Conservation (phyloP, 2,113 vertebrate species). For the Myrmecophaga tridactyla region DNA sequence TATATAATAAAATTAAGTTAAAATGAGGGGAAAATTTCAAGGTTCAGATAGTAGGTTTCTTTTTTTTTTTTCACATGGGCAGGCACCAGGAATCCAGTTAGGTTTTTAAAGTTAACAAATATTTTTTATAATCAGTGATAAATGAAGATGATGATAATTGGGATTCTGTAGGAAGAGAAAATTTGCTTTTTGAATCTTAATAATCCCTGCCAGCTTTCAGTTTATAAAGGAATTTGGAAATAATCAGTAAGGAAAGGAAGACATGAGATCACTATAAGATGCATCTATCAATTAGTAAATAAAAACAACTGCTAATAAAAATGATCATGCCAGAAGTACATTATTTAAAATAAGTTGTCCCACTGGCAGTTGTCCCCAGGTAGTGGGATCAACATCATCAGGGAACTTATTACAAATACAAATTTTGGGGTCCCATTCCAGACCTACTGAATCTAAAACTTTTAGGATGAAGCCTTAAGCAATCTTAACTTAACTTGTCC, state of each 20-base stretch:
- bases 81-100: too few species aligned
- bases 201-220: neutral
- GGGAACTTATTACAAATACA: neutral
- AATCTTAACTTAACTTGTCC: neutral
- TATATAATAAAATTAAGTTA: neutral
- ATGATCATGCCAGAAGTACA: neutral
- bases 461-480: neutral
- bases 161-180: slow-evolving; percentile 11
- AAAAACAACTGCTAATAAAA: slow-evolving; percentile 38
- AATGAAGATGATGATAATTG: slow-evolving; percentile 16
- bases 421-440: neutral
- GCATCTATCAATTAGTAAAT: neutral
- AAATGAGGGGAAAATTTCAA: neutral
- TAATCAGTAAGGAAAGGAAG: neutral
- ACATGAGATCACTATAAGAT: neutral
- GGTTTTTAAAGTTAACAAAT: neutral
- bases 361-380: neutral
- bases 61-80: too few species aligned
- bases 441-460: neutral
- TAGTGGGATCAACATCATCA: neutral
- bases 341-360: neutral
- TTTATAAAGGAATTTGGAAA: slow-evolving; percentile 25
- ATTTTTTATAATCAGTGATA: neutral
- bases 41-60: neutral
- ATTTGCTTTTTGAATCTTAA: neutral